Conservation (phyloP, 2,888 invertebrate species). For the Adineta ricciae region DNA sequence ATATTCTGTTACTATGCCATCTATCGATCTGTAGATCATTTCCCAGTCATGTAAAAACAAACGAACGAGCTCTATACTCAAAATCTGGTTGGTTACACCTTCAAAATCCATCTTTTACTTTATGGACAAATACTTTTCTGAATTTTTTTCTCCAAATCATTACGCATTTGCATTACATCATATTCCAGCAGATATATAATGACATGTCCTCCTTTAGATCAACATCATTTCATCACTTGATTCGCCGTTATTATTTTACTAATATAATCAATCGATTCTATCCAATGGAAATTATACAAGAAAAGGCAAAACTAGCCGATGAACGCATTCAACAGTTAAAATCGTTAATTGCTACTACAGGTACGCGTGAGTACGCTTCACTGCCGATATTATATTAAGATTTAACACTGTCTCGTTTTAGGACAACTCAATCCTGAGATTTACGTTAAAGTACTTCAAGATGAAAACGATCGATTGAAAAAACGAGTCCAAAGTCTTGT, state of each 20-base stretch:
- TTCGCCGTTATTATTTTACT: not conserved
- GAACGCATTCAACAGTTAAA: slow-evolving; percentile 29
- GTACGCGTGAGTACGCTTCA: not conserved
- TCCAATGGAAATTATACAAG: slow-evolving; percentile 1
- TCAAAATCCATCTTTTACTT: not conserved
- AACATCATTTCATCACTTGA: not conserved
- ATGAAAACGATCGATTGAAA: slow-evolving; percentile 26
- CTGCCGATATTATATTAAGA: not conserved
- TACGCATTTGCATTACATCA: not conserved
- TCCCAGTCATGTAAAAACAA: too few relatives aligned
- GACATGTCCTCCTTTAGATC: not conserved
- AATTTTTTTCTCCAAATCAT: not conserved
- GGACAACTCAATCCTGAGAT: not conserved
- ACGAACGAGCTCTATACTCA: not conserved
- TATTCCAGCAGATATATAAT: not conserved
- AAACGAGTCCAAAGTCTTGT: slow-evolving; percentile 24
- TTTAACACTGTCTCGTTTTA: not conserved
- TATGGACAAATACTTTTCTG: not conserved
- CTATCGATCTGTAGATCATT: too few relatives aligned
- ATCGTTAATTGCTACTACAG: slow-evolving; percentile 14
- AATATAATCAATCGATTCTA: not conserved
- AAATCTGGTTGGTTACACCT: not conserved
- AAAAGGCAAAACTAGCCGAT: slow-evolving; percentile 28
- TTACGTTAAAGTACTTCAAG: slow-evolving; percentile 6
- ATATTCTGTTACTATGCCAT: too few relatives aligned